Percentiles rank a stretch among this genome's conserved stretches.
Evolutionary conservation across 1,140 invertebrate genomes (phyloP).

Genomic region (Scaptomyza graminum): DNA sequence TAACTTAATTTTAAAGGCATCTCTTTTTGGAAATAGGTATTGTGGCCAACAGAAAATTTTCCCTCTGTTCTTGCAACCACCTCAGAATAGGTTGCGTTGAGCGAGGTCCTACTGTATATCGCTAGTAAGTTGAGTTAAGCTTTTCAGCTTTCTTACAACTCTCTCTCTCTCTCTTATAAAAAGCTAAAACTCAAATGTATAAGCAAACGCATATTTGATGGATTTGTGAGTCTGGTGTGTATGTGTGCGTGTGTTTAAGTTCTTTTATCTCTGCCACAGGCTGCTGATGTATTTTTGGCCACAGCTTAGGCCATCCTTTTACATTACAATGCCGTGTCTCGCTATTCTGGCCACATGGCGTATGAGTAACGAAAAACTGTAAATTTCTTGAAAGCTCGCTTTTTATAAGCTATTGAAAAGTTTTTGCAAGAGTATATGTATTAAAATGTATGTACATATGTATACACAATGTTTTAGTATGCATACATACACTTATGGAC

Average conservation of each 20-base stretch:
- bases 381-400: conserved; percentile 54
- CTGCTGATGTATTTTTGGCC: conserved; percentile 28
- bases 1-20: no score
- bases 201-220: background rate
- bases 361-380: conserved; percentile 52
- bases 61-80: no score
- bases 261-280: conserved; percentile 19
- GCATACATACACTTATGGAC: background rate
- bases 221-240: conserved; percentile 28
- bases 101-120: no score
- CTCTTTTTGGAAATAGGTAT: no score
- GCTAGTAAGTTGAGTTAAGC: background rate
- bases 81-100: no score
- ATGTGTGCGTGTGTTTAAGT: background rate
- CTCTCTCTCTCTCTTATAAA: background rate
- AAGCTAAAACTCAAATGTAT: conserved; percentile 1
- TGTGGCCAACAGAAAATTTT: no score
- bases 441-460: background rate
- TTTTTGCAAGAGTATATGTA: background rate
- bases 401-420: conserved; percentile 44
- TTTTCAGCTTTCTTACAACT: background rate
- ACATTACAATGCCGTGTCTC: conserved; percentile 11
- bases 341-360: conserved; percentile 54
- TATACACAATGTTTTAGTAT: background rate
- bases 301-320: conserved; percentile 27